Evolutionary conservation across 2,797 vertebrate genomes (phyloP).

Genomic region (Sebastes kiyomatsui): DNA sequence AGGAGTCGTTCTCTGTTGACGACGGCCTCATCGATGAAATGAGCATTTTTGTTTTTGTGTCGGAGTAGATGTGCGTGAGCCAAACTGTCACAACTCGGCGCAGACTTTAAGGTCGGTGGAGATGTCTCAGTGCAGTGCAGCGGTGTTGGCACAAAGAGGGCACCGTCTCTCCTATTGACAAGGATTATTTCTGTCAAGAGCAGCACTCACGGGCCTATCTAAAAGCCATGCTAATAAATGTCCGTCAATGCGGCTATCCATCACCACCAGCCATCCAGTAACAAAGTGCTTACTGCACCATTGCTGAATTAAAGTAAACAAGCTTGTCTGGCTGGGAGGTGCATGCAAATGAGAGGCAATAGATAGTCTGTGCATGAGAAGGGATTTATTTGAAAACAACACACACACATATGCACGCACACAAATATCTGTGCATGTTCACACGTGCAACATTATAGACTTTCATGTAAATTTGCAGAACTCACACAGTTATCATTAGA

Average conservation of each 20-base stretch:
- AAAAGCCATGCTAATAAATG: conserved; percentile 78
- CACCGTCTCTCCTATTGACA: conserved; percentile 65
- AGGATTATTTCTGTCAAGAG: conserved; percentile 78
- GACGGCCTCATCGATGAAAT: conserved; percentile 43
- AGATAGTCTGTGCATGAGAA: conserved; percentile 41
- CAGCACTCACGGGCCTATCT: conserved; percentile 73
- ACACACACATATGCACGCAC: neutral
- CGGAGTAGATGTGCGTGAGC: conserved; percentile 11
- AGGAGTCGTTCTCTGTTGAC: conserved; percentile 19
- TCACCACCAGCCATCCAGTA: conserved; percentile 57
- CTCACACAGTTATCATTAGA: conserved; percentile 63
- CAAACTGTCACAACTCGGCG: conserved; percentile 17
- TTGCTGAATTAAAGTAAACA: conserved; percentile 77
- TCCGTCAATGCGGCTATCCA: conserved; percentile 73
- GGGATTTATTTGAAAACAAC: conserved; percentile 40
- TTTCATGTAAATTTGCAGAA: conserved; percentile 55
- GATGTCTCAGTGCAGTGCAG: conserved; percentile 13
- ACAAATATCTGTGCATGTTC: conserved; percentile 19
- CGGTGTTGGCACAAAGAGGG: conserved; percentile 54
- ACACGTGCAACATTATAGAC: conserved; percentile 47
- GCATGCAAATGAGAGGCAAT: conserved; percentile 61
- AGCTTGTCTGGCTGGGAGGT: conserved; percentile 50
- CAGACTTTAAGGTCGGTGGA: conserved; percentile 18
- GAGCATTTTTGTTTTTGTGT: conserved; percentile 30
- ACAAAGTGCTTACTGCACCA: conserved; percentile 70